Percentiles rank a stretch among this genome's conserved stretches.
phyloP scores from a whole-genome alignment of 2,797 vertebrate genomes.

The Enteromius argenteus region DNA sequence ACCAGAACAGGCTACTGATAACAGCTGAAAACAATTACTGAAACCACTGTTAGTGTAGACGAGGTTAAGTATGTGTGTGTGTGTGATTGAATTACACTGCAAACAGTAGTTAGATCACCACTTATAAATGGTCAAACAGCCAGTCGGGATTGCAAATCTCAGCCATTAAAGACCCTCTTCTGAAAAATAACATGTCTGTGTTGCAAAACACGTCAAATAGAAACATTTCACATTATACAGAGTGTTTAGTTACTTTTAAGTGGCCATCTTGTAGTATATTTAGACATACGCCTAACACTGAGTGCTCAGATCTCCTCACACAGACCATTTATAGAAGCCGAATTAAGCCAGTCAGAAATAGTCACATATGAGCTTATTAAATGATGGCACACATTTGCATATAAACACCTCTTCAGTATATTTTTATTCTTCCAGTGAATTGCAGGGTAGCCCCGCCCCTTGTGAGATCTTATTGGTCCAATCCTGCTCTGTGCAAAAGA shows the following conservation, averaged over 20 bases:
- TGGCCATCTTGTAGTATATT: conserved; percentile 12
- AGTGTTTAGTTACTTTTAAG: conserved; percentile 22
- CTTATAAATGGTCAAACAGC: conserved; percentile 30
- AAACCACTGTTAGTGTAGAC: not conserved
- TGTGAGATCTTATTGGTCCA: not conserved
- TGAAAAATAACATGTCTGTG: not conserved
- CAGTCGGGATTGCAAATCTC: conserved; percentile 6
- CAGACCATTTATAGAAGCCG: conserved; percentile 3
- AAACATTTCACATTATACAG: not conserved
- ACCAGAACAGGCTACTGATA: conserved; percentile 38
- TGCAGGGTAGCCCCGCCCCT: not conserved
- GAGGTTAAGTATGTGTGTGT: conserved; percentile 19
- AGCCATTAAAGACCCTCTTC: conserved; percentile 10
- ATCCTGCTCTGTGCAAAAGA: not conserved
- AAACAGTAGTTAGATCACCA: conserved; percentile 43
- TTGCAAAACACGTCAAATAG: not conserved
- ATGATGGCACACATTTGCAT: not conserved
- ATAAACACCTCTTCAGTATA: not conserved
- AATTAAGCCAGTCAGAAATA: not conserved
- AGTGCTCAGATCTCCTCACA: conserved; percentile 14
- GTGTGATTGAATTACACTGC: conserved; percentile 28
- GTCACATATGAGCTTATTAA: not conserved
- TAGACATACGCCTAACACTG: not conserved
- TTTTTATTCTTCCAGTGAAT: not conserved
- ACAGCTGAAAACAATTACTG: conserved; percentile 46